Evolutionary conservation across 2,113 vertebrate species (phyloP), one percentile per base, ranked within the genome.

Genomic region (Pachyramphus minor): DNA sequence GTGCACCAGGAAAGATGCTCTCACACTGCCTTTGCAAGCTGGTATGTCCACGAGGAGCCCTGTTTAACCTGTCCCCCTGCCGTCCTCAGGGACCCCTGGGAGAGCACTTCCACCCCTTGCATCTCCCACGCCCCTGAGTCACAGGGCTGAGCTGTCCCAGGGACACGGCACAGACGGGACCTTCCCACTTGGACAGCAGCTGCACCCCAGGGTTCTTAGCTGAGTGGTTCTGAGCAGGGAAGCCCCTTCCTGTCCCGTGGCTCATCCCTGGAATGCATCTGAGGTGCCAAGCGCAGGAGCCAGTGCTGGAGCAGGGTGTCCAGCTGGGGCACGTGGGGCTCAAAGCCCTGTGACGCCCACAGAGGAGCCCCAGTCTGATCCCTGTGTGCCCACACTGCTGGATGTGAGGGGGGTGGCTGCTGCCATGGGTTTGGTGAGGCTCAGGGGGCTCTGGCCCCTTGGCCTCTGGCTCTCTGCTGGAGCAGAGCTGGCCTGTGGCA

Each of bases 101-200:
- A 62, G 62, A 55, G 50, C 47, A 11, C 80, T 84, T 60, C 39
- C 18, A 5, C 84, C 84, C 24, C 68, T 76, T 0, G 0, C 8
- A 20, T 80, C 83, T 83, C 90, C 66, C 81, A 22, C 28, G 4
- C 11, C 82, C 5, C 19, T 94, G 93, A 96, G 91, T 93, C 93
- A 95, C 39, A 1, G 7, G 31, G 86, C 89, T 94, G 95, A 96
- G 96, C 84, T 81, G 87, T 84, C 74, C 60, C 49, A 3, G 31
- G 50, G 72, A 77, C 33, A 4, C 4, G 6, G 67, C 69, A 42
- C 35, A 49, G 44, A 82, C 2, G 1, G 62, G 76, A 75, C 35
- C 5, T 68, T 37, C 49, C 60, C 55, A 7, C 41, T 68, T 0
- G 5, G 79, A 23, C 45, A n/a, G 37, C 60, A 41, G 86, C 56